Percentiles rank a stretch among this genome's conserved stretches.
Evolutionary conservation across 2,113 vertebrate species (phyloP).

Genomic region (Nerophis ophidion): DNA sequence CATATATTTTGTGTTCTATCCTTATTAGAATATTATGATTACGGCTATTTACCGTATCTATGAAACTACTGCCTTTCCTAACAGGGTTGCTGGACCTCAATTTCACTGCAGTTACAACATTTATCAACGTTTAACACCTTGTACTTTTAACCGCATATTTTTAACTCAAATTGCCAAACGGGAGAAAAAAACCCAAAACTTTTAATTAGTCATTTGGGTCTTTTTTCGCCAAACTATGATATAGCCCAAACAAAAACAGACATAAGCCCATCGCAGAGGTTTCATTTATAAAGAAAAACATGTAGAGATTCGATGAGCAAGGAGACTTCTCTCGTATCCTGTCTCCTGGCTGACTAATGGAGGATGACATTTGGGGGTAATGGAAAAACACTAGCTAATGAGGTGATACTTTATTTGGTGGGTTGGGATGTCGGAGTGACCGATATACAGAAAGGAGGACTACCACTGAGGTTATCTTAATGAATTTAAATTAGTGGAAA

Average conservation of each 20-base stretch:
- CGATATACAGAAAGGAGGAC: conserved; percentile 16
- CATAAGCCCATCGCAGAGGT: conserved; percentile 44
- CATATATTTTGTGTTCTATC: too few relatives aligned
- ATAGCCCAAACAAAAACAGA: conserved; percentile 40
- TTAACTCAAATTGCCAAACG: too few relatives aligned
- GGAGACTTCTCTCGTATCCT: conserved; percentile 30
- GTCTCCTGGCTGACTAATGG: conserved; percentile 31
- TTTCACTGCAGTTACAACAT: too few relatives aligned
- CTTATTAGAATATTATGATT: too few relatives aligned
- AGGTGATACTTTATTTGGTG: conserved; percentile 37
- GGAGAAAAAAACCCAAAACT: too few relatives aligned
- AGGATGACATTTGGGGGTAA: conserved; percentile 37
- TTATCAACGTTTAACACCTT: too few relatives aligned
- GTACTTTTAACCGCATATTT: too few relatives aligned
- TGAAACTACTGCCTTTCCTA: too few relatives aligned
- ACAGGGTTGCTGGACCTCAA: too few relatives aligned
- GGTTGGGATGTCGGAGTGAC: conserved; percentile 15
- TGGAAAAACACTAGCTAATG: conserved; percentile 39
- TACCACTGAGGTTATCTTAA: conserved; percentile 17
- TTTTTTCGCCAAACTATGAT: conserved; percentile 43
- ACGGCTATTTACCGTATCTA: too few relatives aligned
- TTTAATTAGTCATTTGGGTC: too few relatives aligned
- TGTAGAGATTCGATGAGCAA: conserved; percentile 28
- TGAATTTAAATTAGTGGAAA: conserved; percentile 22
- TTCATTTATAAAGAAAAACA: conserved; percentile 56